These are phyloP conservation scores for Phortica magna DNA, from an alignment of 2,888 invertebrate species.

Conservation along the genomic window DNA sequence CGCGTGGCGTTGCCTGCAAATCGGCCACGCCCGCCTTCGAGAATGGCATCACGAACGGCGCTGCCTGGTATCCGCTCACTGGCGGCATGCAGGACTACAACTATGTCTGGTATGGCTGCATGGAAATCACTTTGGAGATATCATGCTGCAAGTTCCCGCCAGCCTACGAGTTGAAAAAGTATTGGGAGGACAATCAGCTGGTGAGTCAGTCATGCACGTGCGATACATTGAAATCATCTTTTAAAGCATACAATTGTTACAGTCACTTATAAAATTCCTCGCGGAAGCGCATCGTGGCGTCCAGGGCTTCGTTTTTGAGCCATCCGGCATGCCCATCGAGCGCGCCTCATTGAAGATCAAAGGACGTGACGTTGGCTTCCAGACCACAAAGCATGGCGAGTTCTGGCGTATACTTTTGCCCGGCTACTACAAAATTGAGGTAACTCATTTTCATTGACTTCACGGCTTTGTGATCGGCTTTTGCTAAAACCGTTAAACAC, in stretches of 20 bases:
- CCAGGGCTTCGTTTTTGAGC: conserved; percentile 91
- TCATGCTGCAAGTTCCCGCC: conserved; percentile 97
- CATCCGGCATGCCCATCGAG: conserved; percentile 87
- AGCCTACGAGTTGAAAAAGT: conserved; percentile 86
- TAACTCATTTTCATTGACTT: no score
- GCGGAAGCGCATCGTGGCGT: conserved; percentile 93
- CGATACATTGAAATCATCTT: background rate
- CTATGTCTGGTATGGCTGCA: conserved; percentile 94
- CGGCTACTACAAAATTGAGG: conserved; percentile 91
- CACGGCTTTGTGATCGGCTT: background rate
- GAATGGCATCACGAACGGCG: conserved; percentile 96
- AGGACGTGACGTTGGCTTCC: conserved; percentile 90
- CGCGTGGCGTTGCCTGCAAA: conserved; percentile 89
- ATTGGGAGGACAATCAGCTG: conserved; percentile 93
- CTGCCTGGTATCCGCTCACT: conserved; percentile 94
- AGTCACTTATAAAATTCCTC: conserved; percentile 90
- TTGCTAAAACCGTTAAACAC: background rate
- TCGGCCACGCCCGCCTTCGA: conserved; percentile 87
- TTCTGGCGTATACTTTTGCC: conserved; percentile 95
- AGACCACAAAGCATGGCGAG: conserved; percentile 93
- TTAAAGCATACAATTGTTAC: conserved; percentile 47
- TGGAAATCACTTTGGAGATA: conserved; percentile 96
- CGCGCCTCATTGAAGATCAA: conserved; percentile 88
- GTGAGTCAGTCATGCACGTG: conserved; percentile 79
- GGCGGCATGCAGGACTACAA: conserved; percentile 89